Conservation (phyloP, 1,140 invertebrate species). For the Anastatus disparis region DNA sequence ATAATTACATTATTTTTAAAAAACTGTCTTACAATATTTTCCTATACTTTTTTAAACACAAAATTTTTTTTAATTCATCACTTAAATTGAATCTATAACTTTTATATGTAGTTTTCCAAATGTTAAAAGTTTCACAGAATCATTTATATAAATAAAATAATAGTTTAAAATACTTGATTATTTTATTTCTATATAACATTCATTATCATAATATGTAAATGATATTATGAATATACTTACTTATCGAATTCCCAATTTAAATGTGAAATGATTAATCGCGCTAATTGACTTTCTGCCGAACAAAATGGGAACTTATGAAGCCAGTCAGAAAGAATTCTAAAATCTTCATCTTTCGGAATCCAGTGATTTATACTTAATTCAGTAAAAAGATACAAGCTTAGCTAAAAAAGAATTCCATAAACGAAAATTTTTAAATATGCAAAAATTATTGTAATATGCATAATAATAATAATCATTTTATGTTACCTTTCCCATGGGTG, state of each 20-base stretch:
- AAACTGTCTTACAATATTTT: too few relatives aligned
- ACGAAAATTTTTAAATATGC: slow-evolving; percentile 13
- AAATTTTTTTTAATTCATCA: too few relatives aligned
- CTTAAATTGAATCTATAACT: too few relatives aligned
- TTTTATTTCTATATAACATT: too few relatives aligned
- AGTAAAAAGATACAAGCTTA: slow-evolving; percentile 79
- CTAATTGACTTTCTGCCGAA: slow-evolving; percentile 75
- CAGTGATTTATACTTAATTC: slow-evolving; percentile 79
- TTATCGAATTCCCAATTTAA: slow-evolving; percentile 78
- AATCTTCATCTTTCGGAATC: slow-evolving; percentile 75
- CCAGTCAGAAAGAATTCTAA: slow-evolving; percentile 76
- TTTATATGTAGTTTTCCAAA: too few relatives aligned
- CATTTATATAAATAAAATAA: too few relatives aligned
- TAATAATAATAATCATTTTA: slow-evolving; percentile 29
- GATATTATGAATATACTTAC: slow-evolving; percentile 43
- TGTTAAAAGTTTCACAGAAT: too few relatives aligned
- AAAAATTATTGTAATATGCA: slow-evolving; percentile 25
- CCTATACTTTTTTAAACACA: too few relatives aligned
- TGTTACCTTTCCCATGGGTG: slow-evolving; percentile 72
- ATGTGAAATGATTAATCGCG: slow-evolving; percentile 75
- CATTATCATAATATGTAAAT: background rate
- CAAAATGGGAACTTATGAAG: slow-evolving; percentile 71
- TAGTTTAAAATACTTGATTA: too few relatives aligned
- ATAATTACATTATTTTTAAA: too few relatives aligned
- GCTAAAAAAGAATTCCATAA: slow-evolving; percentile 56